Conservation (phyloP, 2,888 invertebrate species). For the Acrobasis consociella region DNA sequence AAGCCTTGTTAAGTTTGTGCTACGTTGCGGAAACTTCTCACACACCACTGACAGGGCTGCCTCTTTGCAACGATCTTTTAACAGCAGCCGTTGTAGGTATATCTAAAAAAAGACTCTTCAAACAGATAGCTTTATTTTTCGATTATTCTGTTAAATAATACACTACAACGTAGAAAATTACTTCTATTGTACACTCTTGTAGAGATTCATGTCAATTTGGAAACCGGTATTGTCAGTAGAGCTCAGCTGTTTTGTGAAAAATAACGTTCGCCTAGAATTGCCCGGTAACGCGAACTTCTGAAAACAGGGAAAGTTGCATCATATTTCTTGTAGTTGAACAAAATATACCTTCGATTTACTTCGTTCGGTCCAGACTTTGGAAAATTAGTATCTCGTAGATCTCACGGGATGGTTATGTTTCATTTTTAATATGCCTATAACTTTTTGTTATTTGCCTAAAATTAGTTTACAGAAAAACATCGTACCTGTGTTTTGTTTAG, state of each 20-base stretch:
- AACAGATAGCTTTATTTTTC: conserved; percentile 6
- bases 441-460: too few relatives aligned
- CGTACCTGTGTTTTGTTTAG: too few relatives aligned
- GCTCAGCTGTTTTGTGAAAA: conserved; percentile 11
- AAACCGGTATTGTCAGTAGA: conserved; percentile 19
- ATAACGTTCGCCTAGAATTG: conserved; percentile 15
- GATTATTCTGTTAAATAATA: neutral
- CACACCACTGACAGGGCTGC: conserved; percentile 39
- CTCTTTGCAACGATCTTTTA: conserved; percentile 23
- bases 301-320: conserved; percentile 7
- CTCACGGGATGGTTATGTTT: neutral
- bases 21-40: conserved; percentile 53
- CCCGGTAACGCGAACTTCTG: conserved; percentile 15
- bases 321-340: neutral
- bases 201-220: conserved; percentile 15
- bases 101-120: neutral
- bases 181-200: neutral
- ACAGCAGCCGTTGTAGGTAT: conserved; percentile 17
- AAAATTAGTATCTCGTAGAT: neutral
- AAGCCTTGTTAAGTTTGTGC: conserved; percentile 67
- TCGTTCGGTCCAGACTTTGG: neutral
- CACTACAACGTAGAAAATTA: neutral
- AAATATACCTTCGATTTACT: conserved; percentile 4
- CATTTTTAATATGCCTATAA: too few relatives aligned
- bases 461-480: too few relatives aligned